A percentile compares a stretch with the other conserved stretches of the same genome.
Conservation (phyloP, 1,140 invertebrate genomes). For the Aphelenchoides besseyi region DNA sequence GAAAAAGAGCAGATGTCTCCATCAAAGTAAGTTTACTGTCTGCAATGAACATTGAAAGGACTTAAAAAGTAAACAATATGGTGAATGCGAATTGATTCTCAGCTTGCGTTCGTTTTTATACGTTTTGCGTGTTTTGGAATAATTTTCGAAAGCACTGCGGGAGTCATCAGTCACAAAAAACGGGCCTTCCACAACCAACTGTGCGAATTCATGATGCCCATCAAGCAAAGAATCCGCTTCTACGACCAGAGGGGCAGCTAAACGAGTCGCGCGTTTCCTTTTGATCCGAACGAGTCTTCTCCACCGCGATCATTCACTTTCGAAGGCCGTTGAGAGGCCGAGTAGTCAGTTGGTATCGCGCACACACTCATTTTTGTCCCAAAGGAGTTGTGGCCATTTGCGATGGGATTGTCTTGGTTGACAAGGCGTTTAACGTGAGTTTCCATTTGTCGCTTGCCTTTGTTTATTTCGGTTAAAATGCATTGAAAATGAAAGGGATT, state of each 20-base stretch:
- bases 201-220: too few relatives aligned
- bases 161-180: too few relatives aligned
- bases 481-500: too few relatives aligned
- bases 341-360: too few relatives aligned
- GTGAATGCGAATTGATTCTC: too few relatives aligned
- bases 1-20: slow-evolving; percentile 3
- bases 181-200: too few relatives aligned
- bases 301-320: not conserved
- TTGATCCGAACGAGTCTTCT: not conserved
- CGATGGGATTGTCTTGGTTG: not conserved
- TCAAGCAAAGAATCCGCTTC: too few relatives aligned
- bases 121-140: too few relatives aligned
- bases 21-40: not conserved
- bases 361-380: not conserved
- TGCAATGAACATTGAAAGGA: not conserved
- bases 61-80: not conserved
- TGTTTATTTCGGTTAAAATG: not conserved
- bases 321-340: too few relatives aligned
- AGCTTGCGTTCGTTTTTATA: too few relatives aligned
- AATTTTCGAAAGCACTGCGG: too few relatives aligned
- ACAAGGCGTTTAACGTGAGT: not conserved
- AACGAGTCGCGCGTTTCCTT: not conserved
- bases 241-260: not conserved
- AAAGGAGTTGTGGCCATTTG: not conserved
- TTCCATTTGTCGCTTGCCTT: not conserved